Percentiles rank a stretch among this genome's conserved stretches.
Evolutionary conservation across 1,140 invertebrate species (phyloP).

Genomic region (Harlomillsia oculata): DNA sequence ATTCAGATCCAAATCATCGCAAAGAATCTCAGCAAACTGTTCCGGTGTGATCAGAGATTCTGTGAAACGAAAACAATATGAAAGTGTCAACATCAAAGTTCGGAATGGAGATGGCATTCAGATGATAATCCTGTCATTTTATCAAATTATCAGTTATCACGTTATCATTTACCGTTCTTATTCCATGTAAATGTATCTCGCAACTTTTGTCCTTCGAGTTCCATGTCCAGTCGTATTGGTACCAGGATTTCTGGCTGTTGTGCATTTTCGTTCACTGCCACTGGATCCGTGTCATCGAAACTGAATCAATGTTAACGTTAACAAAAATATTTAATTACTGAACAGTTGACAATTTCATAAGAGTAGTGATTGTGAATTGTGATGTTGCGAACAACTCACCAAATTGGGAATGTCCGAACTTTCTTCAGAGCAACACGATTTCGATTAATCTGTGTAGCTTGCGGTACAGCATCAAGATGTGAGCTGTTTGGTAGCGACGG

Average conservation of each 20-base stretch:
- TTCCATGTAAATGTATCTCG: slow-evolving; percentile 99
- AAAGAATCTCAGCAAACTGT: slow-evolving; percentile 96
- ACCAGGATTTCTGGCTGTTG: slow-evolving; percentile 83
- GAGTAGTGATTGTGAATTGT: background rate
- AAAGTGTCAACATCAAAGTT: background rate
- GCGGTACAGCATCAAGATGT: slow-evolving; percentile 97
- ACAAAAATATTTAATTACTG: background rate
- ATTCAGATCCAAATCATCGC: slow-evolving; percentile 96
- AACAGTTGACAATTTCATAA: no score
- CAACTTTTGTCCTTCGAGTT: slow-evolving; percentile 96
- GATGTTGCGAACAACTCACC: slow-evolving; percentile 47
- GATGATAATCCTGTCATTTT: background rate
- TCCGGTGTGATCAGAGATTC: slow-evolving; percentile 95
- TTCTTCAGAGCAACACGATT: slow-evolving; percentile 88
- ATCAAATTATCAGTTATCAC: background rate
- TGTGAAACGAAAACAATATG: slow-evolving; percentile 40
- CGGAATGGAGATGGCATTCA: background rate
- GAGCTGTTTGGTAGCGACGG: slow-evolving; percentile 93
- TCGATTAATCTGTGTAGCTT: slow-evolving; percentile 93
- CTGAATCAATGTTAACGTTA: slow-evolving; percentile 44
- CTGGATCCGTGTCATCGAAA: slow-evolving; percentile 93
- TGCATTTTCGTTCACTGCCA: slow-evolving; percentile 82
- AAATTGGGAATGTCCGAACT: slow-evolving; percentile 89
- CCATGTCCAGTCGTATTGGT: slow-evolving; percentile 97
- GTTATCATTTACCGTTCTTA: slow-evolving; percentile 76